These are phyloP conservation scores for Bimastos eiseni DNA, from an alignment of 2,888 invertebrate species.

Conservation along the genomic window DNA sequence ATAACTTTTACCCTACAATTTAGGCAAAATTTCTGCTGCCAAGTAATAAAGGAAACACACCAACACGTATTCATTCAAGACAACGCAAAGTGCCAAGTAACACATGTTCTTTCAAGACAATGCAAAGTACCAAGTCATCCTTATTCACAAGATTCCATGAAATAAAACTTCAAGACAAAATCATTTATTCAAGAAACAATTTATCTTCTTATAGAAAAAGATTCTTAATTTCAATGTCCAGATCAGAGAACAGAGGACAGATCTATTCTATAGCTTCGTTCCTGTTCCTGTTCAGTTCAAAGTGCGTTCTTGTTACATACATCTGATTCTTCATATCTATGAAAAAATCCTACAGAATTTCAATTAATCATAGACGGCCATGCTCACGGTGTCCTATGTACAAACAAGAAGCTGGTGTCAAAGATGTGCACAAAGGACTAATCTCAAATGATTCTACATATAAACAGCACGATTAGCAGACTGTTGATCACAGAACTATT, in stretches of 20 bases:
- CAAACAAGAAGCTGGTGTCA: neutral
- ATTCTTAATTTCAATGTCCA: neutral
- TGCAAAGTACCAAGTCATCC: neutral
- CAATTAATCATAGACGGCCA: neutral
- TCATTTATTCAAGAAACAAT: slow-evolving; percentile 16
- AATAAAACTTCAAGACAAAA: neutral
- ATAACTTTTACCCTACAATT: too few relatives aligned
- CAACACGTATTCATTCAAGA: too few relatives aligned
- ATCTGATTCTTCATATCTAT: neutral
- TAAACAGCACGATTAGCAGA: too few relatives aligned
- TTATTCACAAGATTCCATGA: neutral
- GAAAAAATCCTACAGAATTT: neutral
- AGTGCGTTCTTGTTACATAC: neutral
- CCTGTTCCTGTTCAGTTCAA: neutral
- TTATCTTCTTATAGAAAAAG: neutral
- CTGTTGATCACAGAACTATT: too few relatives aligned
- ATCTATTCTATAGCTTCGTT: neutral
- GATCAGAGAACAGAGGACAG: neutral
- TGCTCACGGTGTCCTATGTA: too few relatives aligned
- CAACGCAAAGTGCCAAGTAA: too few relatives aligned
- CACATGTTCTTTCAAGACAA: neutral
- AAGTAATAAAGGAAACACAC: neutral
- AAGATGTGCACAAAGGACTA: neutral
- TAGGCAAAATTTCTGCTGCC: too few relatives aligned
- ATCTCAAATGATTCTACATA: slow-evolving; percentile 1